Conservation (phyloP, 2,888 invertebrate genomes). For the Tupiocoris notatus region DNA sequence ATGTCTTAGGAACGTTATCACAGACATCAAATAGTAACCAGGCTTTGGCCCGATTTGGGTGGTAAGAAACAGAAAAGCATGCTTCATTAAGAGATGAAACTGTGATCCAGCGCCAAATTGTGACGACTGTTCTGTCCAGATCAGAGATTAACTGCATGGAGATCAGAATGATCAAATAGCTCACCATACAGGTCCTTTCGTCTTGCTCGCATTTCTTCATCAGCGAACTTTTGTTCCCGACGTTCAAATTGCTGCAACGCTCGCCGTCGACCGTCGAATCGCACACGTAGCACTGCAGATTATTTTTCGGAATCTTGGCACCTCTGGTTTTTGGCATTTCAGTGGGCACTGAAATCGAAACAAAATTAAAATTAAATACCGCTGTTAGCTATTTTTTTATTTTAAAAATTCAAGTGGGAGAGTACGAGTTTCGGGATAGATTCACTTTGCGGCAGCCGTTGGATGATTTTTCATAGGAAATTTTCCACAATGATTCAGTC, state of each 20-base stretch:
- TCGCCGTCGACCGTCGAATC: constrained; percentile 74
- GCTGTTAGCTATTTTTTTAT: too few relatives aligned
- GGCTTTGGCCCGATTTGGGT: too few relatives aligned
- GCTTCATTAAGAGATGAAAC: too few relatives aligned
- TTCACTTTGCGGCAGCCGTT: too few relatives aligned
- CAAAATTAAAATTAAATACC: not conserved
- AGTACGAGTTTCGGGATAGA: too few relatives aligned
- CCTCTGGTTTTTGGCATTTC: constrained; percentile 70
- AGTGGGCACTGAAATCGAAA: not conserved
- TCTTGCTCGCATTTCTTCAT: constrained; percentile 75
- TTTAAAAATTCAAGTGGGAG: too few relatives aligned
- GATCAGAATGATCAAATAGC: constrained; percentile 48
- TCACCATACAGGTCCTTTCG: constrained; percentile 68
- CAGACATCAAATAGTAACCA: too few relatives aligned
- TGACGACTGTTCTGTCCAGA: not conserved
- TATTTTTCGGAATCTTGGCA: constrained; percentile 73
- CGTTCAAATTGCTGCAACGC: constrained; percentile 62
- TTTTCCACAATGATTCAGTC: too few relatives aligned
- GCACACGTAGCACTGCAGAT: constrained; percentile 79
- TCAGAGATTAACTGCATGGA: too few relatives aligned
- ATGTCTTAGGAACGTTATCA: too few relatives aligned
- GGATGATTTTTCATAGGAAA: too few relatives aligned
- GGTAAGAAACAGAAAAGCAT: too few relatives aligned
- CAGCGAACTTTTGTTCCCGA: constrained; percentile 61
- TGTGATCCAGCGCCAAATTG: not conserved